phyloP scores from a whole-genome alignment of 2,888 invertebrate genomes.

The Aphidius colemani region DNA sequence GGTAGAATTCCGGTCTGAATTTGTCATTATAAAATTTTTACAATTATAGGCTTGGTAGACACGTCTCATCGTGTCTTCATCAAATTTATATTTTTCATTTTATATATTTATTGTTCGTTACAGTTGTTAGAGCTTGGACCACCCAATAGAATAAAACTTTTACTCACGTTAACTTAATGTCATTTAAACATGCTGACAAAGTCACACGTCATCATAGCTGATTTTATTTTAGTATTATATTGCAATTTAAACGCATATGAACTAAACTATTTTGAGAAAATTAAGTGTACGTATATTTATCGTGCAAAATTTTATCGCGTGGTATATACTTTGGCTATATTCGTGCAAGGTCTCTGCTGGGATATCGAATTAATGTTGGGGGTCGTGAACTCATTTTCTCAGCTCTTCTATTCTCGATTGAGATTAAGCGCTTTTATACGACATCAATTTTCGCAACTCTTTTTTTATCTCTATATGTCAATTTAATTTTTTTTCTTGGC shows the following conservation, averaged over 20 bases:
- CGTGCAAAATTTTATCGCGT: neutral
- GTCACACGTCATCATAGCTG: too few species aligned
- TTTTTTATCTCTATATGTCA: conserved; percentile 11
- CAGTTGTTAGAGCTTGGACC: conserved; percentile 24
- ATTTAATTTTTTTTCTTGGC: neutral
- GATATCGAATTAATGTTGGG: too few species aligned
- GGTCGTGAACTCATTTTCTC: conserved; percentile 2
- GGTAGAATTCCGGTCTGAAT: too few species aligned
- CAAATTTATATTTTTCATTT: conserved; percentile 8
- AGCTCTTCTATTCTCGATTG: neutral
- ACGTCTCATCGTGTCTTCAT: conserved; percentile 9
- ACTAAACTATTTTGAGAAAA: conserved; percentile 5
- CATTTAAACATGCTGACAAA: conserved; percentile 22
- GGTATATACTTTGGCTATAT: neutral
- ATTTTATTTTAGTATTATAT: neutral
- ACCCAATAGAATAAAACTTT: conserved; percentile 37
- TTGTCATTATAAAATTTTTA: conserved; percentile 1
- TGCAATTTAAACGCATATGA: neutral
- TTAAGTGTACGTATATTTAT: too few species aligned
- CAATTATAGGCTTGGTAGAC: conserved; percentile 16
- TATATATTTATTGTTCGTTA: neutral
- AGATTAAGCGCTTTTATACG: conserved; percentile 9
- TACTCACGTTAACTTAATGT: conserved; percentile 41
- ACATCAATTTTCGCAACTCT: conserved; percentile 5
- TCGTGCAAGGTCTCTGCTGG: too few species aligned